These are phyloP conservation scores for Antechinus flavipes DNA, from an alignment of 2,113 vertebrate genomes.

Conservation along the genomic window DNA sequence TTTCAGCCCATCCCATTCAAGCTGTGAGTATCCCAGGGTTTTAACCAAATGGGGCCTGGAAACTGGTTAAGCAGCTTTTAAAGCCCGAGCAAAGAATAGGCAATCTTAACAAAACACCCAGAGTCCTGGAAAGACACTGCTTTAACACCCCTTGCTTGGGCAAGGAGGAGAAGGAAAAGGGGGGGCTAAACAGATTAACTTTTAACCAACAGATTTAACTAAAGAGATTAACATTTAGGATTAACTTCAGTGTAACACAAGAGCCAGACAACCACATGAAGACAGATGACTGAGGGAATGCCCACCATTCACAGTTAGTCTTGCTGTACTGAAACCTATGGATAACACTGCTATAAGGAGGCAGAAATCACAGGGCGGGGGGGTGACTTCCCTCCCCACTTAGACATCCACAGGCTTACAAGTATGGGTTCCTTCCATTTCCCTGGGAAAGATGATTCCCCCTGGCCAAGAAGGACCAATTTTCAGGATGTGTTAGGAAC, in stretches of 20 bases:
- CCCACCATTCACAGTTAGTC: not conserved
- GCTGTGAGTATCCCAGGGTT: not conserved
- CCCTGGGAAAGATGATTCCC: not conserved
- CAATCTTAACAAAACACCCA: not conserved
- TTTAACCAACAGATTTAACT: slow-evolving; percentile 49
- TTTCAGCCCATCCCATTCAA: not conserved
- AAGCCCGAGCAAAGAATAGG: slow-evolving; percentile 11
- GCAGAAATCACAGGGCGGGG: not conserved
- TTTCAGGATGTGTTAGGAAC: not conserved
- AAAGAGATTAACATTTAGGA: slow-evolving; percentile 6
- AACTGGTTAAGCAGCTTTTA: slow-evolving; percentile 54
- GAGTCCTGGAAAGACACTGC: not conserved
- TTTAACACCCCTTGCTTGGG: not conserved
- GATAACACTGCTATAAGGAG: not conserved
- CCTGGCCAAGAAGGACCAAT: not conserved
- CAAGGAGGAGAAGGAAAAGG: not conserved
- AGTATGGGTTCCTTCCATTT: not conserved
- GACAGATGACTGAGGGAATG: not conserved
- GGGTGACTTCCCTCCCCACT: not conserved
- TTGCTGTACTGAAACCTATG: not conserved
- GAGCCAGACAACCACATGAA: not conserved
- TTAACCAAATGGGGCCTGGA: not conserved
- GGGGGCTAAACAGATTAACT: slow-evolving; percentile 36
- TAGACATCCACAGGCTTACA: not conserved
- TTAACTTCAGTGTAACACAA: slow-evolving; percentile 12